Base-by-base conservation (phyloP, 2,888 invertebrate genomes). In the Drosophila flavopinicola region DNA sequence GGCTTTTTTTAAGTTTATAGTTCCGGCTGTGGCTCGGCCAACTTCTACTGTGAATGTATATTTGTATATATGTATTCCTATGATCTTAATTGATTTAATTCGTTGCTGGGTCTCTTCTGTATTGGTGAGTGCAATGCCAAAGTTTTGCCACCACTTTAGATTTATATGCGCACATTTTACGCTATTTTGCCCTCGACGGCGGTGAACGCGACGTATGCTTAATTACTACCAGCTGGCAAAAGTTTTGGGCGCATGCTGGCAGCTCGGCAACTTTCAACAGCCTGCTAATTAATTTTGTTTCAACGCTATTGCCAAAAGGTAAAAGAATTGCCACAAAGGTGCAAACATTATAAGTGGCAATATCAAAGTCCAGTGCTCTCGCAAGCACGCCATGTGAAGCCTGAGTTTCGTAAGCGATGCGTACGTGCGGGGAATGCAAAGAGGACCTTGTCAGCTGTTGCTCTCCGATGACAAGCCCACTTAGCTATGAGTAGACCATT, bases 221-320 rank as follows among this genome's bases (percentile, higher is more conserved):
- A 79, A 75, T 77, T 77, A 44, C 69, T 38, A 63, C 23, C 72
- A 53, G 69, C 64, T 75, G 53, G 68, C 63, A 48, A 61, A 65
- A 78, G 53, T 51, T 72, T 67, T 42, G 15, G 32, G 24, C 35
- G 30, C 24, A 57, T 30, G 24, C 23, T 49, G 37, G 39, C 20
- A 42, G 51, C 27, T 47, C 39, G 32, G 30, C 54, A 75, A 73
- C 58, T 73, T 75, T 73, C 59, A 60, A 61, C 29, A 59, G 39
- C 15, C 49, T 60, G 75, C 77, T 82, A 84, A 82, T 82, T 82
- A 82, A 82, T 80, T 82, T 70, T 59, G 65, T 65, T 65, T 68
- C 59, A 67, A 38, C 47, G 47, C 73, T 66, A 52, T 61, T 74
- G 80, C 57, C 63, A 66, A 71, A 73, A 65, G 66, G 68, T 65